Evolutionary conservation across 2,888 invertebrate genomes (phyloP), one percentile per base, ranked within the genome.

Genomic region (Caenorhabditis sp.): DNA sequence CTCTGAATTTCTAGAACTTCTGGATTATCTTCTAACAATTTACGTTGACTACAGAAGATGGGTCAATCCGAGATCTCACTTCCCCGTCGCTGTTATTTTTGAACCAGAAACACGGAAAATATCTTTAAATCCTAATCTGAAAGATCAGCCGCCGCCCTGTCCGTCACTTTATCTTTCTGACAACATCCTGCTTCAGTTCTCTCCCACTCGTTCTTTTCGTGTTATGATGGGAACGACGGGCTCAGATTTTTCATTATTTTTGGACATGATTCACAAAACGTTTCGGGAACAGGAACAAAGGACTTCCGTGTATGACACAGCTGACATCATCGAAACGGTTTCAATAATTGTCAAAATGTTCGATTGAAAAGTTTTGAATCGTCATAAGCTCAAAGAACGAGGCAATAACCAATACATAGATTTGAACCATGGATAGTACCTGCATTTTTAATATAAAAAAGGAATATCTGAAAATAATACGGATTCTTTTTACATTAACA

Each of bases 61-160:
- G 12, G 38, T 38, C 38, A 38, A 38, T 38, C 38, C 12, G 38
- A 38, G 12, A 38, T 38, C 38, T 38, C 38, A 38, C 6, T 12
- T 38, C 12, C 38, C 8, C 12, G 6, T 38, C 12, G 12, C 2
- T 10, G 6, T 10, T 38, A 38, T 38, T 38, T 38, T 38, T 2
- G 12, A 38, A 38, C 38, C 12, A 10, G 38, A 38, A 38, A 38
- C 38, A 4, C 19, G 6, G 58, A 35, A 58, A n/a, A 35, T 35
- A 58, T 58, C 58, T 26, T 2, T 4, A 58, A 8, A 35, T 58
- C 38, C 38, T n/a, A 64, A 64, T 64, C 49, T n/a, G 47, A 47
- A n/a, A 47, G 47, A 64, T 64, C 64, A 44, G 26, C 38, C 44
- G 24, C 63, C 16, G 44, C 44, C 63, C 44, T 28, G 47, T 47